These are phyloP conservation scores for Polydesmus complanatus DNA, from an alignment of 2,888 invertebrate species.

Conservation along the genomic window DNA sequence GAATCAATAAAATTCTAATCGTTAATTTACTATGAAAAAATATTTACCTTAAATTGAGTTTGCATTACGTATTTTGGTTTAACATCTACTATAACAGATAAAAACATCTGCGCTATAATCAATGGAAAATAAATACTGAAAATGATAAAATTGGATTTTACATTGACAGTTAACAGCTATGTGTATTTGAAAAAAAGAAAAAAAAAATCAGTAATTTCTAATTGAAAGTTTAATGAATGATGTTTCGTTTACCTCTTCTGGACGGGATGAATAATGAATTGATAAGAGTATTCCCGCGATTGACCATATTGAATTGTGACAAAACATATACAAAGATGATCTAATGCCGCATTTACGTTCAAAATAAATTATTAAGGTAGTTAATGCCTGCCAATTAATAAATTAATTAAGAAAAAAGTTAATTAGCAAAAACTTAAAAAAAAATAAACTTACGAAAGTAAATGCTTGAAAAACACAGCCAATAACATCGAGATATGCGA, in stretches of 20 bases:
- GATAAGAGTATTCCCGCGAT: background rate
- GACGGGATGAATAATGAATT: background rate
- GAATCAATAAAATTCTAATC: too few species aligned
- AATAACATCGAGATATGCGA: background rate
- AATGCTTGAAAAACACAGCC: background rate
- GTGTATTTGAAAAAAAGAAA: background rate
- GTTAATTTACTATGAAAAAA: too few species aligned
- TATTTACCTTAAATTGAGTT: background rate
- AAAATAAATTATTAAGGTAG: background rate
- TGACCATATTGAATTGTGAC: background rate
- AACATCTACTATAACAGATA: constrained; percentile 55
- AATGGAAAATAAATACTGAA: background rate
- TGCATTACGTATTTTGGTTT: constrained; percentile 36
- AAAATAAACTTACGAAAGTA: background rate
- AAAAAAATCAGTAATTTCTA: background rate
- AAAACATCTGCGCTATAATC: background rate
- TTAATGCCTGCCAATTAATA: background rate
- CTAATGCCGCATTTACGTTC: background rate
- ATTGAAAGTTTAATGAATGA: background rate
- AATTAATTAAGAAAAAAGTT: background rate
- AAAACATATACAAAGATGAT: background rate
- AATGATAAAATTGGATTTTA: background rate
- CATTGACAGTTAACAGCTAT: background rate
- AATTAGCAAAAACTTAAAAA: too few species aligned
- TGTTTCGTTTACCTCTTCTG: background rate